Evolutionary conservation across 2,888 invertebrate genomes (phyloP).

Genomic region (Diachrysia chrysitis): DNA sequence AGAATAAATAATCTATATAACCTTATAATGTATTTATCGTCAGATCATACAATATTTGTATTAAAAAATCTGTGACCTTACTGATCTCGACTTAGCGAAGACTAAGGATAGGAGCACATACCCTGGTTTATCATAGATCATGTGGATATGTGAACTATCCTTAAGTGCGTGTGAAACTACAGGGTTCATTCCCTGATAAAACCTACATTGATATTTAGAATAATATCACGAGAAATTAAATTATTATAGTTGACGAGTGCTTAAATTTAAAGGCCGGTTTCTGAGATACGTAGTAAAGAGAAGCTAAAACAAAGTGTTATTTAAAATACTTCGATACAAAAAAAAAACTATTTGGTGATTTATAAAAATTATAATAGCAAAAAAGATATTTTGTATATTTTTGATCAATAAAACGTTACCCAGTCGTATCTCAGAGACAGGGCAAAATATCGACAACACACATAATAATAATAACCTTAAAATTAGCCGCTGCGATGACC

Average conservation of each 20-base stretch:
- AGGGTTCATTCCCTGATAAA: conserved; percentile 45
- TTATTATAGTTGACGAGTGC: conserved; percentile 54
- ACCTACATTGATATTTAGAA: conserved; percentile 62
- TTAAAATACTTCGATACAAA: neutral
- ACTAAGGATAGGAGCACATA: conserved; percentile 9
- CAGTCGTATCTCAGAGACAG: conserved; percentile 47
- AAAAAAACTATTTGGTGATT: neutral
- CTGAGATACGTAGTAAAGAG: conserved; percentile 40
- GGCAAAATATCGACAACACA: conserved; percentile 52
- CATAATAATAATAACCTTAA: conserved; percentile 56
- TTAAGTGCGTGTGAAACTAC: conserved; percentile 44
- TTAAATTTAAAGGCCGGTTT: conserved; percentile 42
- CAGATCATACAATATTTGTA: conserved; percentile 54
- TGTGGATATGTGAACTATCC: neutral
- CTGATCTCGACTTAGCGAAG: conserved; percentile 30
- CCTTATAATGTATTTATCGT: conserved; percentile 48
- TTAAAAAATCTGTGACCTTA: conserved; percentile 52
- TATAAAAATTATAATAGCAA: neutral
- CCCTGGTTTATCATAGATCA: neutral
- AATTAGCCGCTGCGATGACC: conserved; percentile 60
- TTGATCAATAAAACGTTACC: conserved; percentile 13
- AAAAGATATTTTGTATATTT: neutral
- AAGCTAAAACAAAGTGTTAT: conserved; percentile 7
- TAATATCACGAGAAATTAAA: conserved; percentile 64
- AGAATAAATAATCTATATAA: conserved; percentile 54